Evolutionary conservation across 2,888 invertebrate species (phyloP).

Genomic region (Parnassius mnemosyne): DNA sequence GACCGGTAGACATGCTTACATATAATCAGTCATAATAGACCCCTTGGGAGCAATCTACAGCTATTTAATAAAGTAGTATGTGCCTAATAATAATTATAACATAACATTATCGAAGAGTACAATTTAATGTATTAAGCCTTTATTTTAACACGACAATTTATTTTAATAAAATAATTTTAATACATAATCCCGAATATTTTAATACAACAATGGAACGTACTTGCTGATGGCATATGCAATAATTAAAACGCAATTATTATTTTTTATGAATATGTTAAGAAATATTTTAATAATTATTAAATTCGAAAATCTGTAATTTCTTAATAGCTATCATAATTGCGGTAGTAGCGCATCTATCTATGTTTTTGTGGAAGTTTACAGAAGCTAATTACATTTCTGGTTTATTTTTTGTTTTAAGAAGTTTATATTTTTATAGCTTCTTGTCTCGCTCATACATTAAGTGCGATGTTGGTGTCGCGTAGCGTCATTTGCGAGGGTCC

Average conservation of each 20-base stretch:
- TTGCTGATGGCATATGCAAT: no score
- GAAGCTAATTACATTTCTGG: conserved; percentile 29
- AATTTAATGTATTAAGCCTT: no score
- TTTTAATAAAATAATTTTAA: no score
- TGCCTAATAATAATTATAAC: no score
- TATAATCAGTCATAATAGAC: conserved; percentile 44
- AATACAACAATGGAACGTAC: no score
- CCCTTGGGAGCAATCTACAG: conserved; percentile 1
- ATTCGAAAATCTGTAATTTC: background rate
- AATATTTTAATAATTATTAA: background rate
- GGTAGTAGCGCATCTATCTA: conserved; percentile 5
- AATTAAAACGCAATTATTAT: no score
- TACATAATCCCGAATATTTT: no score
- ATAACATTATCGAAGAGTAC: no score
- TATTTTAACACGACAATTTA: no score
- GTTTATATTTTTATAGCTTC: conserved; percentile 17
- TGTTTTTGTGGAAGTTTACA: conserved; percentile 22
- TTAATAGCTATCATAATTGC: conserved; percentile 1
- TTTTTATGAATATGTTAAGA: background rate
- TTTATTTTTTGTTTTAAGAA: conserved; percentile 24
- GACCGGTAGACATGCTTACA: conserved; percentile 43
- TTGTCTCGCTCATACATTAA: conserved; percentile 24
- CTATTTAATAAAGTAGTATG: background rate
- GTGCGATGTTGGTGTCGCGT: conserved; percentile 39
- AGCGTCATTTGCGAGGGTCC: conserved; percentile 39